A percentile compares a stretch with the other conserved stretches of the same genome.
phyloP scores from a whole-genome alignment of 2,888 invertebrate species.

The Pemphredon lugubris region DNA sequence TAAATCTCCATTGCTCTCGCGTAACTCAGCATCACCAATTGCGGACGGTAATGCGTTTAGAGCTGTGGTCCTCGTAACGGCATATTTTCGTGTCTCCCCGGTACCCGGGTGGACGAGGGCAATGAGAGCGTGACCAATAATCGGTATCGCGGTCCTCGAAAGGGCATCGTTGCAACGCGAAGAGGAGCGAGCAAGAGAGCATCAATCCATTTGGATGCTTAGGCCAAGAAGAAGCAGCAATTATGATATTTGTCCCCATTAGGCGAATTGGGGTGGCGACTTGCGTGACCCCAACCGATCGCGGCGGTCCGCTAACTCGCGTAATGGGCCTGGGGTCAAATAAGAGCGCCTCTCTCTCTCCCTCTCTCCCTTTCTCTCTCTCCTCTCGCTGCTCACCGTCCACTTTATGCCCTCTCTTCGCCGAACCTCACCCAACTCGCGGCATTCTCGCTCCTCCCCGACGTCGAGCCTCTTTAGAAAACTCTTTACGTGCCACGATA shows the following conservation, averaged over 20 bases:
- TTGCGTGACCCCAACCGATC: constrained; percentile 79
- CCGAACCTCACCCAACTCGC: not conserved
- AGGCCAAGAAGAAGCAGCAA: constrained; percentile 74
- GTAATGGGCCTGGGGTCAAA: constrained; percentile 79
- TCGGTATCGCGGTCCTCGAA: constrained; percentile 11
- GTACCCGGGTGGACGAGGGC: not conserved
- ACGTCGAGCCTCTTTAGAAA: not conserved
- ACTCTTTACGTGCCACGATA: too few relatives aligned
- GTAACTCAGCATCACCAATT: too few relatives aligned
- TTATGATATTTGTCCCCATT: constrained; percentile 81
- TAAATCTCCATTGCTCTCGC: too few relatives aligned
- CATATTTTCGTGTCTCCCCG: not conserved
- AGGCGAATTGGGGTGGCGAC: constrained; percentile 80
- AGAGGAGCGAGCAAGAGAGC: constrained; percentile 57
- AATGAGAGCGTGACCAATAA: constrained; percentile 4
- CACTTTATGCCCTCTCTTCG: not conserved
- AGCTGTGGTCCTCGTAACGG: too few relatives aligned
- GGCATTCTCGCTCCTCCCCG: constrained; percentile 11
- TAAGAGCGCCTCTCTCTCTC: constrained; percentile 71
- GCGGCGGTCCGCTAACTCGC: constrained; percentile 76
- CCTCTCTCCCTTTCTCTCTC: constrained; percentile 50
- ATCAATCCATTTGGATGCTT: constrained; percentile 78
- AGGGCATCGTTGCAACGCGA: constrained; percentile 6
- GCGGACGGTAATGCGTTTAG: too few relatives aligned
- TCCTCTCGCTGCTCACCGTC: constrained; percentile 34